Conservation (phyloP, 2,797 vertebrate species). For the Mionectes olivaceus region DNA sequence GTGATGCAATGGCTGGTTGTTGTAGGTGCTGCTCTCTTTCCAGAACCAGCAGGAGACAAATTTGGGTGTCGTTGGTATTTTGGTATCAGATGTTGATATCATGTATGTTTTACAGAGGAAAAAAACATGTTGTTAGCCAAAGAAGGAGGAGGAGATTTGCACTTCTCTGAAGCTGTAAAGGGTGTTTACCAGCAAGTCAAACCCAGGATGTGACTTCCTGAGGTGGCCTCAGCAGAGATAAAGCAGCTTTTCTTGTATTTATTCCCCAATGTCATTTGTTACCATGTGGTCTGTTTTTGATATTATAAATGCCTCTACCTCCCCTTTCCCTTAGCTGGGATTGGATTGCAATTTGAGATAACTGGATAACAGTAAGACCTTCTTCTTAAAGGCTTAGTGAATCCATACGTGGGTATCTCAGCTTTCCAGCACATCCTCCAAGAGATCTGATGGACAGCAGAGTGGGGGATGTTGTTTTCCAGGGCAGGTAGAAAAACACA, state of each 20-base stretch:
- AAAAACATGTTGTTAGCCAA: background rate
- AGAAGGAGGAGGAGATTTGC: background rate
- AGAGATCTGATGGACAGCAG: background rate
- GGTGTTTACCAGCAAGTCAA: background rate
- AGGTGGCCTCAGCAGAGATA: background rate
- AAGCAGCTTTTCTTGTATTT: background rate
- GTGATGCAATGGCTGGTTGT: background rate
- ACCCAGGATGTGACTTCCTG: background rate
- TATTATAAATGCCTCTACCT: background rate
- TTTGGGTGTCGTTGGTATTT: background rate
- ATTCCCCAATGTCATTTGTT: background rate
- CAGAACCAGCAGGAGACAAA: background rate
- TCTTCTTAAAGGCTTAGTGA: background rate
- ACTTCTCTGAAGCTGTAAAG: background rate
- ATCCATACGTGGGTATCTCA: rapidly evolving
- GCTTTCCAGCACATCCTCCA: background rate
- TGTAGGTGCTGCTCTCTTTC: background rate
- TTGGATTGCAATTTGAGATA: conserved; percentile 11
- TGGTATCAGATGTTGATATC: background rate
- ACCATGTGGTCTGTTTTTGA: background rate
- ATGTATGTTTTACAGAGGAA: background rate
- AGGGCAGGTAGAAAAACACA: background rate
- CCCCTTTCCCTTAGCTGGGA: background rate
- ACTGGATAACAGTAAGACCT: background rate
- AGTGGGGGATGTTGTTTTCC: background rate